Evolutionary conservation across 2,113 vertebrate genomes (phyloP).

Genomic region (Labrus mixtus): DNA sequence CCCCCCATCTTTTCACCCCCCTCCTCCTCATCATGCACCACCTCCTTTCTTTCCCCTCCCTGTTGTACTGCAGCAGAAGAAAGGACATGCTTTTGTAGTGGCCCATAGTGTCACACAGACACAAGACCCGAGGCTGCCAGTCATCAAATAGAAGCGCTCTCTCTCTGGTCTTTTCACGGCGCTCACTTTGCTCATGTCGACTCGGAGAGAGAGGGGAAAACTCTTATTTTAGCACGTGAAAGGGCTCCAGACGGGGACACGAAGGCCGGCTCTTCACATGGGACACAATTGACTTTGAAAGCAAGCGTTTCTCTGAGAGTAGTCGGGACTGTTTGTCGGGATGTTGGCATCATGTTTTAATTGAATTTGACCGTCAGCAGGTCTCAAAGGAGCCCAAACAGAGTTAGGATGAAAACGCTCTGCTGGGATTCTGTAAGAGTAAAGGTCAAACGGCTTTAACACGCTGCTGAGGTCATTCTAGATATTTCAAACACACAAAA

Average conservation of each 20-base stretch:
- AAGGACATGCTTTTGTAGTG: slow-evolving; percentile 83
- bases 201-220: slow-evolving; percentile 51
- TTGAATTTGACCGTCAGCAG: slow-evolving; percentile 55
- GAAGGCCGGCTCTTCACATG: slow-evolving; percentile 68
- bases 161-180: slow-evolving; percentile 64
- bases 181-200: slow-evolving; percentile 69
- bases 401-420: slow-evolving; percentile 22
- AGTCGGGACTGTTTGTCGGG: slow-evolving; percentile 51
- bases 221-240: slow-evolving; percentile 71
- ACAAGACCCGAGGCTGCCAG: slow-evolving; percentile 69
- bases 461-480: background rate
- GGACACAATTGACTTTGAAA: slow-evolving; percentile 71
- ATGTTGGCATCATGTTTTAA: slow-evolving; percentile 67
- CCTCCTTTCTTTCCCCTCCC: slow-evolving; percentile 84
- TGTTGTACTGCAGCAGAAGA: slow-evolving; percentile 89
- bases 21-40: slow-evolving; percentile 57
- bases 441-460: slow-evolving; percentile 29
- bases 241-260: slow-evolving; percentile 69
- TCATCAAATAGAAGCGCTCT: slow-evolving; percentile 75
- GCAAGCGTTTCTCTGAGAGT: slow-evolving; percentile 48
- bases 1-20: slow-evolving; percentile 77
- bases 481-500: no score
- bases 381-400: slow-evolving; percentile 46
- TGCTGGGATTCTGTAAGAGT: slow-evolving; percentile 6
- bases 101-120: slow-evolving; percentile 68